Conservation (phyloP, 2,888 invertebrate genomes). For the Cyclophora albipunctata region DNA sequence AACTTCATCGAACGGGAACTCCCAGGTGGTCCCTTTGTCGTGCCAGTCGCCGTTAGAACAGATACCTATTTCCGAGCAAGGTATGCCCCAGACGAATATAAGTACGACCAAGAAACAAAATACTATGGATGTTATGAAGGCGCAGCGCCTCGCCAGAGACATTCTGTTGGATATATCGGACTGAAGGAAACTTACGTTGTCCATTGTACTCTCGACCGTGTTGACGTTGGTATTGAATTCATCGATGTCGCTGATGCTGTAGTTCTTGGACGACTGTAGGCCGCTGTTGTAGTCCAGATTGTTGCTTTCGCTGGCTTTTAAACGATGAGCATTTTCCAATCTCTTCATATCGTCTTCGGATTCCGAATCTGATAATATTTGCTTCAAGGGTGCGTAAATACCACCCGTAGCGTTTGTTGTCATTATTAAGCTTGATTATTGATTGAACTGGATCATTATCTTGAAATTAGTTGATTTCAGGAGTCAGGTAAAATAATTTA, state of each 20-base stretch:
- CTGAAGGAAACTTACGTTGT: slow-evolving; percentile 66
- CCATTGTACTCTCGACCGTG: slow-evolving; percentile 66
- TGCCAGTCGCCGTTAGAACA: slow-evolving; percentile 76
- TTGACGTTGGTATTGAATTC: slow-evolving; percentile 64
- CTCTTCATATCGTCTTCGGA: slow-evolving; percentile 78
- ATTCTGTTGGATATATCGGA: slow-evolving; percentile 73
- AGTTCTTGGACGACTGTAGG: slow-evolving; percentile 59
- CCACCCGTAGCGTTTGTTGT: slow-evolving; percentile 63
- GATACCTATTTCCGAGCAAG: slow-evolving; percentile 81
- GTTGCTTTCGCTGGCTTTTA: slow-evolving; percentile 52
- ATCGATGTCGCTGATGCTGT: slow-evolving; percentile 64
- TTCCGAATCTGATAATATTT: slow-evolving; percentile 85
- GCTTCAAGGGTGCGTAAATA: slow-evolving; percentile 84
- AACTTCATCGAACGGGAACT: slow-evolving; percentile 79
- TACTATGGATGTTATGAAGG: slow-evolving; percentile 81
- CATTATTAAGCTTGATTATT: slow-evolving; percentile 28
- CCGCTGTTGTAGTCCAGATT: slow-evolving; percentile 66
- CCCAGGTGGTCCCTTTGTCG: slow-evolving; percentile 80
- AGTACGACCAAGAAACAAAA: slow-evolving; percentile 82
- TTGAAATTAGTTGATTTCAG: too few species aligned
- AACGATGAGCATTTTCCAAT: slow-evolving; percentile 47
- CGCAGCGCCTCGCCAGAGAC: slow-evolving; percentile 80
- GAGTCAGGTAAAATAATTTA: too few species aligned
- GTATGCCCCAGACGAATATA: slow-evolving; percentile 84
- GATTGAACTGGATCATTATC: not conserved